Percentiles rank a stretch among this genome's conserved stretches.
Evolutionary conservation across 2,113 vertebrate species (phyloP).

Genomic region (Peromyscus polionotus): DNA sequence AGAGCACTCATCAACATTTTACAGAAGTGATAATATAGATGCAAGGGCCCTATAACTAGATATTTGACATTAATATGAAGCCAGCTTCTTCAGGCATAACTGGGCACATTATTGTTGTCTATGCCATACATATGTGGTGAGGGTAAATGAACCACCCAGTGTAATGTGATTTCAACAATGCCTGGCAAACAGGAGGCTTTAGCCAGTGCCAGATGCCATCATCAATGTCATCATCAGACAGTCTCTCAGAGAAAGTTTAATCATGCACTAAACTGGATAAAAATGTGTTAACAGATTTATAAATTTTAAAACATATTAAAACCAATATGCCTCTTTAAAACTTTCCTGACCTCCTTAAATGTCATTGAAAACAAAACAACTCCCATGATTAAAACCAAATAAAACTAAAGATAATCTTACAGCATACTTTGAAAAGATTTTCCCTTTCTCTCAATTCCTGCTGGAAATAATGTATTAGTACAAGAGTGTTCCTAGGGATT

Average conservation of each 20-base stretch:
- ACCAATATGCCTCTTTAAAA: neutral
- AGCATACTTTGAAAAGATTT: slow-evolving; percentile 28
- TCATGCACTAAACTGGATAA: slow-evolving; percentile 16
- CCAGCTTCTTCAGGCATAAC: neutral
- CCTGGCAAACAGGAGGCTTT: neutral
- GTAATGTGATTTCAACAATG: neutral
- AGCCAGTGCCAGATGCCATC: neutral
- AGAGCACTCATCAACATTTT: slow-evolving; percentile 29
- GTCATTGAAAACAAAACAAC: slow-evolving; percentile 47
- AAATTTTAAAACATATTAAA: neutral
- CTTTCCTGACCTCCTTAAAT: neutral
- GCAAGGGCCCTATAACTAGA: neutral
- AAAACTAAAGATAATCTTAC: slow-evolving; percentile 19
- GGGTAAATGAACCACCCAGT: neutral
- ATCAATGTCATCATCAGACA: neutral
- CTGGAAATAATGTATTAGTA: neutral
- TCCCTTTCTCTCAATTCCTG: neutral
- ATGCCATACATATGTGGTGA: neutral
- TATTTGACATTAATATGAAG: neutral
- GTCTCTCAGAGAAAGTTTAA: slow-evolving; percentile 22
- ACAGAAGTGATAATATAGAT: neutral
- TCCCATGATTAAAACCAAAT: slow-evolving; percentile 5
- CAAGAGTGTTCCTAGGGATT: neutral
- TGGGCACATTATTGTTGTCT: neutral
- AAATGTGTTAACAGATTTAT: neutral